phyloP scores from a whole-genome alignment of 2,113 vertebrate species.

The Periophthalmus modestus region DNA sequence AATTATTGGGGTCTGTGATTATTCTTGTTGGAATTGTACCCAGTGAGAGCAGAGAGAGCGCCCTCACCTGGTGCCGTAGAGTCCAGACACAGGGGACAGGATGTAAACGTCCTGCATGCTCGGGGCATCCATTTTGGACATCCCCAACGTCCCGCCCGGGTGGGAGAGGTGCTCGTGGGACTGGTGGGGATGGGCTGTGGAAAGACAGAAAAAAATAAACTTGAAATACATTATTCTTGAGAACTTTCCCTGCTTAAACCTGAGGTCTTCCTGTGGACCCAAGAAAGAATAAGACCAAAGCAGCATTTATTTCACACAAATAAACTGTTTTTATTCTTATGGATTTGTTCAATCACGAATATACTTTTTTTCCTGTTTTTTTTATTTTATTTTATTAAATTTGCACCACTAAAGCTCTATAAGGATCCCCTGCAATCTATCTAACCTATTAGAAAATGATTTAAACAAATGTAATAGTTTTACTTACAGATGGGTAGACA shows the following conservation, averaged over 20 bases:
- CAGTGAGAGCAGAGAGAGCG: background rate
- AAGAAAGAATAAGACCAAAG: too few species aligned
- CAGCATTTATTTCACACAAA: too few species aligned
- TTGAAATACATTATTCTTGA: slow-evolving; percentile 6
- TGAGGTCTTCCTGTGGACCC: too few species aligned
- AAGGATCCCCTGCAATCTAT: too few species aligned
- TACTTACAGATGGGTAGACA: background rate
- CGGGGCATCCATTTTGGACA: slow-evolving; percentile 84
- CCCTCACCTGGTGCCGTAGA: slow-evolving; percentile 84
- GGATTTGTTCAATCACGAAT: too few species aligned
- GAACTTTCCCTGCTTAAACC: background rate
- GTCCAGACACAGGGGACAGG: slow-evolving; percentile 85
- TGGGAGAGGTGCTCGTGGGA: slow-evolving; percentile 83
- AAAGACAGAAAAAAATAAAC: background rate
- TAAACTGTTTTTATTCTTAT: too few species aligned
- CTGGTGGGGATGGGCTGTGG: slow-evolving; percentile 83
- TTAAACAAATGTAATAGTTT: background rate
- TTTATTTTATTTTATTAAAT: too few species aligned
- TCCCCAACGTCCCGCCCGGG: slow-evolving; percentile 82
- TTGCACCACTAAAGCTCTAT: too few species aligned
- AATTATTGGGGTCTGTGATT: too few species aligned
- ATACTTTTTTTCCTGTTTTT: too few species aligned
- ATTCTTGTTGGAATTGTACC: slow-evolving; percentile 18
- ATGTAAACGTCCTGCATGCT: slow-evolving; percentile 88
- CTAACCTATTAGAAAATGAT: background rate